phyloP scores from a whole-genome alignment of 2,113 vertebrate species.

The Jaculus jaculus region DNA sequence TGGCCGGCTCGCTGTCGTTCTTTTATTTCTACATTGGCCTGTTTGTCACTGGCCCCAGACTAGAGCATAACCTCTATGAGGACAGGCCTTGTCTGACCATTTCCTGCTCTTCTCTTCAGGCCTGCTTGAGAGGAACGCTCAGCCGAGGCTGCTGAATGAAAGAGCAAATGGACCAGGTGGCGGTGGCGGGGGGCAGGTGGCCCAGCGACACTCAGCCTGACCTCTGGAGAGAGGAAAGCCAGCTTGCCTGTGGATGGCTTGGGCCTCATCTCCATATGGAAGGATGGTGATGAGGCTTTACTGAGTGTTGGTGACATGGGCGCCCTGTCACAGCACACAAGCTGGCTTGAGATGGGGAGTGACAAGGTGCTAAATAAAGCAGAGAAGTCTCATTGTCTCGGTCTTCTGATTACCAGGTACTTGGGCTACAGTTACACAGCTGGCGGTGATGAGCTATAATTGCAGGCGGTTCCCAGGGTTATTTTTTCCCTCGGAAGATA shows the following conservation, averaged over 20 bases:
- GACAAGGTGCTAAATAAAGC: constrained; percentile 66
- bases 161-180: neutral
- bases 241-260: accelerated
- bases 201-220: neutral
- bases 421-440: constrained; percentile 49
- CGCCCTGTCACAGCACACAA: neutral
- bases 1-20: too few relatives aligned
- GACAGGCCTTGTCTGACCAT: neutral
- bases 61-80: neutral
- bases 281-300: neutral
- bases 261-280: neutral
- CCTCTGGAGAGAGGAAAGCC: neutral
- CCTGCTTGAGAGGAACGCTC: accelerated
- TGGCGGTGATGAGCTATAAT: constrained; percentile 71
- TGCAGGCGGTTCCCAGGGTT: constrained; percentile 50
- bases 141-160: neutral
- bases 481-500: constrained; percentile 72
- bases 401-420: constrained; percentile 67
- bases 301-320: accelerated
- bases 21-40: accelerated
- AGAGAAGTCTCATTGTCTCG: constrained; percentile 47
- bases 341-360: neutral
- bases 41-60: neutral
- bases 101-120: neutral
- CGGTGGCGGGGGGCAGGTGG: neutral